Percentiles rank a stretch among this genome's conserved stretches.
These are phyloP conservation scores for Venustaconcha ellipsiformis DNA, from an alignment of 1,140 invertebrate species.

Conservation along the genomic window DNA sequence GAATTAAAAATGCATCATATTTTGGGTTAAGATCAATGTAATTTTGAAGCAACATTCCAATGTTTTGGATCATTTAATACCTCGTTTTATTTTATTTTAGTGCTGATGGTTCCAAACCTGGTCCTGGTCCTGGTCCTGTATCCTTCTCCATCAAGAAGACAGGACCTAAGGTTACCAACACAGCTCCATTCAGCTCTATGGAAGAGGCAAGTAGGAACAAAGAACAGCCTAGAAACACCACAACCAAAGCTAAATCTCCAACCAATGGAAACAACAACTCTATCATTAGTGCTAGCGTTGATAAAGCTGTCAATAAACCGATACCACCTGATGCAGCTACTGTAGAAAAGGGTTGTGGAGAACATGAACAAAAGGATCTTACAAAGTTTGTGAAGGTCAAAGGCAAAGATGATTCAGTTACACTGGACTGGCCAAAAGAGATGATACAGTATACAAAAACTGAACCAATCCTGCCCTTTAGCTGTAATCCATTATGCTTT, in stretches of 20 bases:
- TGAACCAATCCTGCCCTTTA: conserved; percentile 35
- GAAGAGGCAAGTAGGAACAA: conserved; percentile 6
- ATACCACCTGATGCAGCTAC: conserved; percentile 1
- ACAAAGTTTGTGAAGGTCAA: conserved; percentile 39
- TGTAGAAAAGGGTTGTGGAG: background rate
- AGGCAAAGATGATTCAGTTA: conserved; percentile 39
- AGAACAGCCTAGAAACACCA: background rate
- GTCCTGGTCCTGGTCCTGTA: conserved; percentile 20
- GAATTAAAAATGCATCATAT: too few species aligned
- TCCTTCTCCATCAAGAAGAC: conserved; percentile 26
- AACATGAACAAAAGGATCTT: too few species aligned
- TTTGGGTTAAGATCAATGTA: too few species aligned
- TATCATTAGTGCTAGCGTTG: conserved; percentile 8
- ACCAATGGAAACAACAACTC: background rate
- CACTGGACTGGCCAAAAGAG: conserved; percentile 44
- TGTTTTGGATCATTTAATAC: too few species aligned
- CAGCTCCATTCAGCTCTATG: conserved; percentile 19
- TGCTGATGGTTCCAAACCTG: conserved; percentile 17
- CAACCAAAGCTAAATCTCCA: background rate
- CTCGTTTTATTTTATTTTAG: too few species aligned
- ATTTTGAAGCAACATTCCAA: too few species aligned
- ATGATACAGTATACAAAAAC: conserved; percentile 43
- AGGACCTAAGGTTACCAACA: conserved; percentile 12
- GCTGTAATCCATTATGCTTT: conserved; percentile 47
- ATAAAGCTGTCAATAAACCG: conserved; percentile 9